Evolutionary conservation across 2,888 invertebrate species (phyloP), one percentile per base, ranked within the genome.

Genomic region (Mesoligia furuncula): DNA sequence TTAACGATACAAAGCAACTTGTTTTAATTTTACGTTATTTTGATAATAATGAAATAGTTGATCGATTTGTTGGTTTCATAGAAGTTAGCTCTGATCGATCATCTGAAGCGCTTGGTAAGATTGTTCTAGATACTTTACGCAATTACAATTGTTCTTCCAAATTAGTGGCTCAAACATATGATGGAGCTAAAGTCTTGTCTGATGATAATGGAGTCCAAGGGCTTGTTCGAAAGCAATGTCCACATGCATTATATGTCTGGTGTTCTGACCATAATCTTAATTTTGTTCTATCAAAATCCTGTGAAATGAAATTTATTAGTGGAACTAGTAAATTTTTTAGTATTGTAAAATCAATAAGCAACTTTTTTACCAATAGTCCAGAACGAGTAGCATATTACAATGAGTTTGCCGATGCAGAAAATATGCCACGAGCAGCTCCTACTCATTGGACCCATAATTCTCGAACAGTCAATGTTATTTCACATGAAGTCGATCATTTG

Each of bases 1-100:
- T 20, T 61, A 31, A n/a, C 0, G n/a, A 20, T 61, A 17, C 20
- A 61, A 31, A 61, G 20, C 31, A 61, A 31, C 20, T 61, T 31
- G 61, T 61, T 61, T 61, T 31, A 20, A 31, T 61, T 31, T 31
- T 61, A 61, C 61, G 61, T 61, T 61, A 62, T 62, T 62, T 62
- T 62, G 20, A 31, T 20, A 20, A 62, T 62, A 62, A 31, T 31
- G 68, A 67, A 27, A 68, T 20, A 74, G 7, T 27, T 9, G 48
- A 24, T 42, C 20, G 61, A 62, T 31, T 62, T 62, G 31, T 62
- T 20, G 1, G 61, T 62, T 62, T 62, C 61, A 20, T 31, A 62
- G 61, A 62, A 31, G 31, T 62, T 20, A 62, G 11, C 31, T 62
- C 61, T 31, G 31, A 31, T 27, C 61, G 11, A 31, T 31, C 61